A percentile compares a stretch with the other conserved stretches of the same genome.
phyloP scores from a whole-genome alignment of 2,113 vertebrate genomes.

The Bufo bufo region DNA sequence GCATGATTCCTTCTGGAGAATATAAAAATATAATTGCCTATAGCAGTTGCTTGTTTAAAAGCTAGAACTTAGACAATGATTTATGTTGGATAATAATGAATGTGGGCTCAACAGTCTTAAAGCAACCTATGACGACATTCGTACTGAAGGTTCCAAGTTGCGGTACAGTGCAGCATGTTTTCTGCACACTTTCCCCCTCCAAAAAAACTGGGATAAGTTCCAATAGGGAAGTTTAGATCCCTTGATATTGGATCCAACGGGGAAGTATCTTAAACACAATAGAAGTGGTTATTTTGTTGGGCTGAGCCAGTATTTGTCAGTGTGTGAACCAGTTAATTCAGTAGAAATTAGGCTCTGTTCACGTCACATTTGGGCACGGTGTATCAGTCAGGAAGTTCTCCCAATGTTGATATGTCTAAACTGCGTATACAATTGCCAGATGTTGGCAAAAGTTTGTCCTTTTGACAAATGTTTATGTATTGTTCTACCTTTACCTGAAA shows the following conservation, averaged over 20 bases:
- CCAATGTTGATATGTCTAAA: not conserved
- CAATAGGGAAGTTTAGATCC: conserved; percentile 1
- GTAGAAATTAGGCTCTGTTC: not conserved
- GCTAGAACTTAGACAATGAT: too few relatives aligned
- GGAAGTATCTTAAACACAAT: conserved; percentile 1
- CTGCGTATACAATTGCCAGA: not conserved
- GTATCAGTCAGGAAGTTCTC: not conserved
- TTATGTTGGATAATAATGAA: not conserved
- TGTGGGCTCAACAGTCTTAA: not conserved
- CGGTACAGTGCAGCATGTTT: not conserved
- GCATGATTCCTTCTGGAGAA: too few relatives aligned
- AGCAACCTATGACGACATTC: not conserved
- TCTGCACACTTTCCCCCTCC: not conserved
- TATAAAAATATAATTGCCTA: too few relatives aligned
- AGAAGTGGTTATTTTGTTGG: not conserved
- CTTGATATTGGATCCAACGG: not conserved
- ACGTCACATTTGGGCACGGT: not conserved
- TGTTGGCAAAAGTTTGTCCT: not conserved
- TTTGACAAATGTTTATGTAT: not conserved
- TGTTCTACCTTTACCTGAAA: not conserved
- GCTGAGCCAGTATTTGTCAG: not conserved
- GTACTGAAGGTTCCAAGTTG: not conserved
- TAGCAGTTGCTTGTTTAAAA: too few relatives aligned
- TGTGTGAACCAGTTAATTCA: not conserved
- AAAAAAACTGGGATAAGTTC: not conserved